phyloP scores from a whole-genome alignment of 2,113 vertebrate species.

The Rhabdornis inornatus region DNA sequence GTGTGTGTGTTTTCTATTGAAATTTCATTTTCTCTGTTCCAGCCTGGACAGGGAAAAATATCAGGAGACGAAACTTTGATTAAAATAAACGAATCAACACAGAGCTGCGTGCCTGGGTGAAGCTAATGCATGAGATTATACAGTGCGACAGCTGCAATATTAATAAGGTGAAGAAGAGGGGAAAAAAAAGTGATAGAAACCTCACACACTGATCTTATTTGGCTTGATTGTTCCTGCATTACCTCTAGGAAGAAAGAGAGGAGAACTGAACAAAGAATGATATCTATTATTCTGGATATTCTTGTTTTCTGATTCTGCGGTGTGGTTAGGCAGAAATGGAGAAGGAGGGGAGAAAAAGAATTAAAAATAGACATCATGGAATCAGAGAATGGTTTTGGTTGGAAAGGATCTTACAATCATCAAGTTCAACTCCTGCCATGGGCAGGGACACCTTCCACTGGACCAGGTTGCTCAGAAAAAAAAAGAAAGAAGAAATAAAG shows the following conservation, averaged over 20 bases:
- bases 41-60: constrained; percentile 46
- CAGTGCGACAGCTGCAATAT: constrained; percentile 44
- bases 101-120: background rate
- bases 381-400: background rate
- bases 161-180: constrained; percentile 46
- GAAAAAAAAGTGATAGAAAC: background rate
- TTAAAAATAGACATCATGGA: background rate
- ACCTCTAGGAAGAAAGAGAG: background rate
- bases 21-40: constrained; percentile 59
- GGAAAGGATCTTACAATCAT: background rate
- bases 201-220: constrained; percentile 17
- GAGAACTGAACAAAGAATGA: background rate
- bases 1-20: constrained; percentile 22
- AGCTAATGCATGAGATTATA: constrained; percentile 32
- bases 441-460: background rate
- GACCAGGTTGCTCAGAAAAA: background rate
- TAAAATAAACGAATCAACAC: constrained; percentile 58
- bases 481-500: background rate
- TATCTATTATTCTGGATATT: background rate
- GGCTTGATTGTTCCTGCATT: background rate
- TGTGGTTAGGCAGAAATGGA: background rate
- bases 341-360: accelerated
- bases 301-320: background rate
- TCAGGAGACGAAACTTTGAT: constrained; percentile 36
- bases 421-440: background rate